Conservation (phyloP, 1,140 invertebrate genomes). For the Armadillidium nasatum region DNA sequence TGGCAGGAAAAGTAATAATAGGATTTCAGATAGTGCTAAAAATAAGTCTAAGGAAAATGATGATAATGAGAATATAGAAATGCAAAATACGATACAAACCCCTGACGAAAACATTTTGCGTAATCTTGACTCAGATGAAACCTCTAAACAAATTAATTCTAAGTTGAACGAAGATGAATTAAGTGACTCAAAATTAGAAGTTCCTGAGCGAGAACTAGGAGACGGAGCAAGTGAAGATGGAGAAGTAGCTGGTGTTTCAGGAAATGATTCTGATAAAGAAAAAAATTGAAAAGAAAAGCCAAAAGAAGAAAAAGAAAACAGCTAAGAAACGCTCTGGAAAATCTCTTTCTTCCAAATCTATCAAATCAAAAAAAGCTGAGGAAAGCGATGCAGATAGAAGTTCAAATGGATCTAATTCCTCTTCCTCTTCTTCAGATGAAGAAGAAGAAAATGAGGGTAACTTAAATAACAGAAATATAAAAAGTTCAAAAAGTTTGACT, state of each 20-base stretch:
- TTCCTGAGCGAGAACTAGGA: neutral
- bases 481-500: neutral
- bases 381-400: neutral
- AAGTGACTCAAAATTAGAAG: neutral
- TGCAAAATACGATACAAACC: too few species aligned
- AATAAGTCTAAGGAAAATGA: too few species aligned
- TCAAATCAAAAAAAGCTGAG: neutral
- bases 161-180: too few species aligned
- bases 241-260: neutral
- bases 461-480: neutral
- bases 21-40: too few species aligned
- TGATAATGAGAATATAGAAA: too few species aligned
- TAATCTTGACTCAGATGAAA: too few species aligned
- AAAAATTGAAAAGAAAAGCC: neutral
- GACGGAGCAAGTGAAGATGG: conserved; percentile 8
- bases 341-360: neutral
- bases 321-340: neutral
- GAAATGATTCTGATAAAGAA: neutral
- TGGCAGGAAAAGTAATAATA: too few species aligned
- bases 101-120: too few species aligned
- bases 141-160: too few species aligned
- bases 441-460: neutral
- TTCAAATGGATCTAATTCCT: neutral
- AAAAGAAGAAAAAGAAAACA: neutral
- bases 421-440: conserved; percentile 2